Base-by-base conservation (phyloP, 2,113 vertebrate species). In the Cheilinus undulatus region DNA sequence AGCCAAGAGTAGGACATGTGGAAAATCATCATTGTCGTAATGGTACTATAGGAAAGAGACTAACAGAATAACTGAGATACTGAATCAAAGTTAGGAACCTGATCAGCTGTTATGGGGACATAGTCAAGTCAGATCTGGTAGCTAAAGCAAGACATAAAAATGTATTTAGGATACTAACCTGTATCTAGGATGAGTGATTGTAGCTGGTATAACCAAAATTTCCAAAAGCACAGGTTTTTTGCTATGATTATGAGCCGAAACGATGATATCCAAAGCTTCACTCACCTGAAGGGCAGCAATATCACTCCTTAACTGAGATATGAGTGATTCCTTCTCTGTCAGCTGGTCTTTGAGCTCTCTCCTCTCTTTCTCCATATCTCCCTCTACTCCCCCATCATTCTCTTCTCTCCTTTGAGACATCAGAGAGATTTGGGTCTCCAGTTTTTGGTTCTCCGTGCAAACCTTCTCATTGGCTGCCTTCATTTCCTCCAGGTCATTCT, bases 201-300 rank as follows among this genome's bases (percentile, higher is more conserved):
- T 15, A 19, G 46, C 30, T 6, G 30, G 34, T 14, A 23, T 2
- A 20, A 26, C 50, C n/a, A 7, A 9, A 43, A 45, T 19, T 50
- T 2, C 40, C 11, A 34, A 52, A 67, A 52, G 8, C 7, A 22
- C 14, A 34, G 32, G 12, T 50, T 15, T 20, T 12, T 5, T 46
- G 23, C 9, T 27, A n/a, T 28, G 20, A 43, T 27, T 74, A 10
- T 65, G n/a, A 57, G n/a, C 34, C 23, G 30, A 50, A 63, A 24
- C 40, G 8, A 48, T 38, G 28, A 30, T 1, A 52, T 17, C 9
- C 69, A 12, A 36, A n/a, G 32, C 38, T 27, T 1, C 80, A 87
- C 94, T 92, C 75, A 99, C 98, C 97, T 97, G 95, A 74, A 95
- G 77, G 78, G 88, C 75, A 70, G 74, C 80, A 46, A 96, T 80